Evolutionary conservation across 2,888 invertebrate species (phyloP), one percentile per base, ranked within the genome.

Genomic region (Odontothrips loti): DNA sequence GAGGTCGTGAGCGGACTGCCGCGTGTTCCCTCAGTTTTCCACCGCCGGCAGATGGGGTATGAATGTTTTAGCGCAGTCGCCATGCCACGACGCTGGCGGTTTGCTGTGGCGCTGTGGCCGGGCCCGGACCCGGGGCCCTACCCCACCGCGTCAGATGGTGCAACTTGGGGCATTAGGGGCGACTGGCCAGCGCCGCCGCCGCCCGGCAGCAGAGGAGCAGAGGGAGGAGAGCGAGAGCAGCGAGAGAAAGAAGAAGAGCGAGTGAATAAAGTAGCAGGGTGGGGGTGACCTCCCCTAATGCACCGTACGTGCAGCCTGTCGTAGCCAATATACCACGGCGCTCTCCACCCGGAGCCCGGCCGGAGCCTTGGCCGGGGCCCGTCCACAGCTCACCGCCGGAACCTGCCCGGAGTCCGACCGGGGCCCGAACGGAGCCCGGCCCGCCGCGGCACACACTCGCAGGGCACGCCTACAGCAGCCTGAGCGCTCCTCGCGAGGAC

Each of bases 261-360:
- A 75, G 68, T 75, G 68, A 75, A 75, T 75, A 75, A 58, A 58
- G 58, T 58, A 58, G 58, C 58, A 58, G 68, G 68, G 68, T 75
- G 68, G 68, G 68, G 68, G 68, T 75, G 68, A 27, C 68, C 68
- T 27, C 68, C 68, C 27, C 68, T 75, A 75, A 75, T 75, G 68
- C 68, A 75, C 68, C 68, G 68, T 75, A 75, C 68, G 68, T 75
- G 68, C 68, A 27, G 23, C 68, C 68, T 27, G 68, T 75, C 68
- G 23, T 27, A 75, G 68, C 68, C 68, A 75, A 75, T 75, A 75
- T 75, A 75, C 68, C 68, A 43, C 34, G 34, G 34, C 34, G 34
- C 34, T 2, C 34, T 43, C 34, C 6, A 43, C 34, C 34, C 58
- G 58, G 58, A 58, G 34, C 34, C 34, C 34, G 6, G 3, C 34